Evolutionary conservation across 2,113 vertebrate species (phyloP).

Genomic region (Seriola dumerili): DNA sequence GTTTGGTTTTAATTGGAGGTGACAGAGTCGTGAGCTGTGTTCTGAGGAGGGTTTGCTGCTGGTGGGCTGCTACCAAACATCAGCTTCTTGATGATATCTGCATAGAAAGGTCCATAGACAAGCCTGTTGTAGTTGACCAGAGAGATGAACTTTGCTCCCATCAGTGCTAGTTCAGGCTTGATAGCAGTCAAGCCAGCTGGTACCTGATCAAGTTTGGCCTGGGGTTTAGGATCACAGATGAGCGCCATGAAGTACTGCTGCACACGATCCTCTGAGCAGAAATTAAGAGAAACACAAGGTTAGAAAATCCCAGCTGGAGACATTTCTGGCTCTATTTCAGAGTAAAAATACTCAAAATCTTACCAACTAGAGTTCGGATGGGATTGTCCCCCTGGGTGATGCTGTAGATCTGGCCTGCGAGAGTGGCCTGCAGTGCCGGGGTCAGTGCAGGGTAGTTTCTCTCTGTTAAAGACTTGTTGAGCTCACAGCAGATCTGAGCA

Average conservation of each 20-base stretch:
- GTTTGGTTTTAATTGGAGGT: slow-evolving; percentile 56
- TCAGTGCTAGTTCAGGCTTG: slow-evolving; percentile 85
- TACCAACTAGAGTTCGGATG: slow-evolving; percentile 91
- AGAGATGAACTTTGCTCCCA: slow-evolving; percentile 87
- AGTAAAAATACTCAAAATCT: slow-evolving; percentile 50
- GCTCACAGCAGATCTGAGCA: slow-evolving; percentile 88
- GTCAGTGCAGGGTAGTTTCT: slow-evolving; percentile 84
- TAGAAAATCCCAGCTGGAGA: neutral
- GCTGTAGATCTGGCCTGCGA: slow-evolving; percentile 90
- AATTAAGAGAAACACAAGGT: neutral
- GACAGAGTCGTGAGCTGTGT: slow-evolving; percentile 46
- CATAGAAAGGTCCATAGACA: slow-evolving; percentile 94
- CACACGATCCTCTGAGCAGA: slow-evolving; percentile 90
- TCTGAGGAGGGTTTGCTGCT: slow-evolving; percentile 63
- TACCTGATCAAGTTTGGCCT: slow-evolving; percentile 83
- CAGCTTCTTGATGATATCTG: slow-evolving; percentile 91
- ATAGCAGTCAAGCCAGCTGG: slow-evolving; percentile 89
- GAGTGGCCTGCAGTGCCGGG: slow-evolving; percentile 85
- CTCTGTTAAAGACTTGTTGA: slow-evolving; percentile 89
- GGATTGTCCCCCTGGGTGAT: slow-evolving; percentile 89
- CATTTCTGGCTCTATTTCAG: neutral
- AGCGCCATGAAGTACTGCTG: slow-evolving; percentile 89
- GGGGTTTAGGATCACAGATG: slow-evolving; percentile 83
- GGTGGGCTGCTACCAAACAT: slow-evolving; percentile 82
- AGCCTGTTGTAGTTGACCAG: slow-evolving; percentile 93